Percentiles rank a stretch among this genome's conserved stretches.
These are phyloP conservation scores for Halichoerus grypus DNA, from an alignment of 2,113 vertebrate genomes.

Conservation along the genomic window DNA sequence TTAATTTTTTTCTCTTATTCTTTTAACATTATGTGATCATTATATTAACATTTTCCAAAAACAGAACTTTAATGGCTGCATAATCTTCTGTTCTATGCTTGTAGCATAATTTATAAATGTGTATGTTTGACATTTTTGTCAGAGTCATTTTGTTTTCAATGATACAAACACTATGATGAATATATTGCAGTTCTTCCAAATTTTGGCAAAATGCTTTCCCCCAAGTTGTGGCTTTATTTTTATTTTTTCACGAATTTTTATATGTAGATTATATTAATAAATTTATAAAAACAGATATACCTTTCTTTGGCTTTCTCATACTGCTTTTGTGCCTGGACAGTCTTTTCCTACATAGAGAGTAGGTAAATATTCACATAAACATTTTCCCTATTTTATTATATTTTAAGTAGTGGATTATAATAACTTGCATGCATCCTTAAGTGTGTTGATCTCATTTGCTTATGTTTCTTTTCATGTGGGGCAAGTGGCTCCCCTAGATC, in stretches of 20 bases:
- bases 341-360: neutral
- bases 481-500: neutral
- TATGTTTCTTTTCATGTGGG: neutral
- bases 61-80: neutral
- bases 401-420: slow-evolving; percentile 18
- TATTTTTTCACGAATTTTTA: slow-evolving; percentile 43
- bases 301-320: neutral
- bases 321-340: neutral
- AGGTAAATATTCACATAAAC: neutral
- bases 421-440: neutral
- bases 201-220: neutral
- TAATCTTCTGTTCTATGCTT: neutral
- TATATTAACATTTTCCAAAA: neutral
- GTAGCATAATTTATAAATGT: slow-evolving; percentile 1
- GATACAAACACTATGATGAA: slow-evolving; percentile 19
- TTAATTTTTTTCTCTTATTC: neutral
- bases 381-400: neutral
- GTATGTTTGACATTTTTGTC: neutral
- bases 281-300: neutral
- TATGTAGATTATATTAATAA: neutral
- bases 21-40: neutral
- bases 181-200: slow-evolving; percentile 11
- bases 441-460: neutral
- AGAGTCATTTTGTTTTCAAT: slow-evolving; percentile 41
- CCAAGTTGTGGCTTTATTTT: neutral